These are phyloP conservation scores for Lydus trimaculatus DNA, from an alignment of 2,888 invertebrate genomes.

Conservation along the genomic window DNA sequence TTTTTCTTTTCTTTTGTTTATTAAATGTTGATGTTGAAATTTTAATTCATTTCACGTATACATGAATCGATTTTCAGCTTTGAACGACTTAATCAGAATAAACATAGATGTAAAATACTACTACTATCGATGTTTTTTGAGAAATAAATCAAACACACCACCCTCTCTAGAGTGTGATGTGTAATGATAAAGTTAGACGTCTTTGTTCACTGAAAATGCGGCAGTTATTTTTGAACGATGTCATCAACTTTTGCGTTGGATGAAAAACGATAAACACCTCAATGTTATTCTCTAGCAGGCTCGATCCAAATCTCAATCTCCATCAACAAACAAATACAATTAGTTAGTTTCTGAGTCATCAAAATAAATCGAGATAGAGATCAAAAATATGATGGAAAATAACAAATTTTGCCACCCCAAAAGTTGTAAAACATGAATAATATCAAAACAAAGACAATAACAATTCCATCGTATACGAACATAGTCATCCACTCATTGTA, in stretches of 20 bases:
- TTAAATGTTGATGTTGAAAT: neutral
- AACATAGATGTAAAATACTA: neutral
- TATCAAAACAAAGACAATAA: too few species aligned
- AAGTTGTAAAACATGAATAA: neutral
- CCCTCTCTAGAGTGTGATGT: neutral
- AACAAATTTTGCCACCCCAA: too few species aligned
- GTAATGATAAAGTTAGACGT: neutral
- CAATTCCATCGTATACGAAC: too few species aligned
- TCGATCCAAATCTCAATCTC: too few species aligned
- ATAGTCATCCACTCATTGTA: neutral
- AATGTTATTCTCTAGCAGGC: too few species aligned
- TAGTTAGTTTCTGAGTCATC: too few species aligned
- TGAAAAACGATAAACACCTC: neutral
- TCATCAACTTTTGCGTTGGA: neutral
- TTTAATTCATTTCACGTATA: neutral
- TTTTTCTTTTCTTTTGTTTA: too few species aligned
- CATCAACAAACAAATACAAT: too few species aligned
- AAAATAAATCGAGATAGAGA: too few species aligned
- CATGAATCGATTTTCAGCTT: neutral
- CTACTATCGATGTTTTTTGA: neutral
- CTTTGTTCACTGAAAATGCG: neutral
- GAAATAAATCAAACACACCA: neutral
- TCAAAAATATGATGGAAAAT: too few species aligned
- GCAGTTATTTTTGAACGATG: neutral
- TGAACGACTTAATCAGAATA: neutral